Evolutionary conservation across 2,888 invertebrate species (phyloP).

Genomic region (Lamellibrachia satsuma): DNA sequence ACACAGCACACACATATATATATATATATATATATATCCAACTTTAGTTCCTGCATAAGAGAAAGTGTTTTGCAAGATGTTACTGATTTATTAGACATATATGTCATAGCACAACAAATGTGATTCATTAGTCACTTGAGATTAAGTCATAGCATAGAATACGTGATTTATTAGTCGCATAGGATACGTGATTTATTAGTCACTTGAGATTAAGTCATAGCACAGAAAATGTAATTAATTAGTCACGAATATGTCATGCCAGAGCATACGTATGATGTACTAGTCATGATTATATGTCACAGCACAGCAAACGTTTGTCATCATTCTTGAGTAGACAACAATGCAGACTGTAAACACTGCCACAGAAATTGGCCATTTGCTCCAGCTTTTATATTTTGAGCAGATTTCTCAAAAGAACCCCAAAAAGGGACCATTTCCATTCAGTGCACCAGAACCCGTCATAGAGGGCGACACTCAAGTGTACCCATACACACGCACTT

Average conservation of each 20-base stretch:
- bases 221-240: background rate
- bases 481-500: background rate
- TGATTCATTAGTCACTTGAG: background rate
- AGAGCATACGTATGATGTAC: background rate
- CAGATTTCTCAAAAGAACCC: background rate
- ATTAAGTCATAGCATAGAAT: too few relatives aligned
- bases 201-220: background rate
- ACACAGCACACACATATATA: too few relatives aligned
- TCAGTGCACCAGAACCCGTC: background rate
- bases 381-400: background rate
- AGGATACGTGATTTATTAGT: background rate
- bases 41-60: background rate
- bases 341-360: background rate
- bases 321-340: background rate
- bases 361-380: background rate
- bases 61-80: background rate
- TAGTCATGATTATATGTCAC: background rate
- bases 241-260: background rate
- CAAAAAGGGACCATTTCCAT: conserved; percentile 3
- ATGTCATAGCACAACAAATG: background rate
- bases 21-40: background rate
- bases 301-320: background rate
- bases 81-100: background rate
- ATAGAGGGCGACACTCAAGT: background rate
- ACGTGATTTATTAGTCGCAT: too few relatives aligned